Percentiles rank a stretch among this genome's conserved stretches.
phyloP scores from a whole-genome alignment of 2,113 vertebrate genomes.

The Eulemur macaco region DNA sequence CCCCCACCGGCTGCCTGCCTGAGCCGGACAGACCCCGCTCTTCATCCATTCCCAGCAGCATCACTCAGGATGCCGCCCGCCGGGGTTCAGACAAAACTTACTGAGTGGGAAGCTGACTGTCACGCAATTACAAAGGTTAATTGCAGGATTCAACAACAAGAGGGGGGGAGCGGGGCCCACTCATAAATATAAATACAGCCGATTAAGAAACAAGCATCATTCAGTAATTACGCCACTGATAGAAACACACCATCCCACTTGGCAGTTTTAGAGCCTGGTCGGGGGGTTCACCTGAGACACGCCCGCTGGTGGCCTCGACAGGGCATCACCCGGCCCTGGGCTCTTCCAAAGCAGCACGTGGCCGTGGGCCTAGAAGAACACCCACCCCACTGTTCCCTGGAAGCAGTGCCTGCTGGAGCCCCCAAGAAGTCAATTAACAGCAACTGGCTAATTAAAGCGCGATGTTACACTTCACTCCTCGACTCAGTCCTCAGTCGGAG shows the following conservation, averaged over 20 bases:
- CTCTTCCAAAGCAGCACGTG: not conserved
- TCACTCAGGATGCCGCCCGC: not conserved
- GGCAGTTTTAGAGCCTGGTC: not conserved
- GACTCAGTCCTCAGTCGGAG: slow-evolving; percentile 74
- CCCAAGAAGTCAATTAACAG: slow-evolving; percentile 67
- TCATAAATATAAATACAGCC: slow-evolving; percentile 76
- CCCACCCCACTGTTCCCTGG: not conserved
- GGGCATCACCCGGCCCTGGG: not conserved
- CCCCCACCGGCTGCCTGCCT: not conserved
- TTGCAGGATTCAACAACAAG: slow-evolving; percentile 53
- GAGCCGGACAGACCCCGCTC: not conserved
- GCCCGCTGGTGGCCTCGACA: rapidly evolving
- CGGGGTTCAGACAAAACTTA: not conserved
- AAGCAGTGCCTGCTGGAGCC: not conserved
- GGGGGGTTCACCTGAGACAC: not conserved
- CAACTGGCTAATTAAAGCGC: slow-evolving; percentile 82
- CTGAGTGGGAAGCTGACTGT: slow-evolving; percentile 56
- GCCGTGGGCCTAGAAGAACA: not conserved
- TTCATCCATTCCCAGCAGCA: not conserved
- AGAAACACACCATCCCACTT: slow-evolving; percentile 58
- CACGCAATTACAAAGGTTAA: slow-evolving; percentile 69
- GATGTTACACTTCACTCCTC: slow-evolving; percentile 60
- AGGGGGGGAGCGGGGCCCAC: slow-evolving; percentile 54
- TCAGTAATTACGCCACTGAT: slow-evolving; percentile 66
- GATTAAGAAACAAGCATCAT: slow-evolving; percentile 69